Percentiles rank a stretch among this genome's conserved stretches.
Conservation (phyloP, 2,113 vertebrate genomes). For the Mirza zaza region DNA sequence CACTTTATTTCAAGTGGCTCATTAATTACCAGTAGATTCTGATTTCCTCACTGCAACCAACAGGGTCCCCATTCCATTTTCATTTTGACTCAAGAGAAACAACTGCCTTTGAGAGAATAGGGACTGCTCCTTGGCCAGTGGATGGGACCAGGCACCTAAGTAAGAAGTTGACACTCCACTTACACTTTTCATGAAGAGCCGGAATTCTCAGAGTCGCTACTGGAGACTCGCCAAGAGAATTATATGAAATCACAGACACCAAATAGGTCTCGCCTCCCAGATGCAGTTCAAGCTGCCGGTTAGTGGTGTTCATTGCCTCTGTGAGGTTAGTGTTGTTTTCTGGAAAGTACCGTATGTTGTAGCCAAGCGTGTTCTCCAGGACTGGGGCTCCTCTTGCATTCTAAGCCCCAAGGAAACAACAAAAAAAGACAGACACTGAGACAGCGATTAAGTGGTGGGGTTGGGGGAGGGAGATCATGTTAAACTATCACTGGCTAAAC, state of each 20-base stretch:
- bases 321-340: conserved; percentile 64
- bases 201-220: conserved; percentile 82
- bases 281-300: conserved; percentile 57
- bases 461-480: too few species aligned
- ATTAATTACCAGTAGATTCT: neutral
- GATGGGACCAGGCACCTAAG: neutral
- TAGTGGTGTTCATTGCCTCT: conserved; percentile 2
- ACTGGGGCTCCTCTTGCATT: conserved; percentile 58
- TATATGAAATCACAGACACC: conserved; percentile 79
- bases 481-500: neutral
- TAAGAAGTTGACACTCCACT: neutral
- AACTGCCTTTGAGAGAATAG: neutral
- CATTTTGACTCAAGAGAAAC: neutral
- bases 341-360: conserved; percentile 81
- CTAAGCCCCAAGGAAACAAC: conserved; percentile 54
- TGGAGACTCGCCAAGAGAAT: conserved; percentile 81
- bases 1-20: neutral
- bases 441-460: neutral
- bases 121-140: neutral
- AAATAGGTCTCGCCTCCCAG: conserved; percentile 72
- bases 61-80: neutral
- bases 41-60: neutral
- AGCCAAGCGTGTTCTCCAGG: conserved; percentile 73
- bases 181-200: conserved; percentile 75
- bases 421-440: neutral